phyloP scores from a whole-genome alignment of 2,113 vertebrate genomes.

The Azemiops feae region DNA sequence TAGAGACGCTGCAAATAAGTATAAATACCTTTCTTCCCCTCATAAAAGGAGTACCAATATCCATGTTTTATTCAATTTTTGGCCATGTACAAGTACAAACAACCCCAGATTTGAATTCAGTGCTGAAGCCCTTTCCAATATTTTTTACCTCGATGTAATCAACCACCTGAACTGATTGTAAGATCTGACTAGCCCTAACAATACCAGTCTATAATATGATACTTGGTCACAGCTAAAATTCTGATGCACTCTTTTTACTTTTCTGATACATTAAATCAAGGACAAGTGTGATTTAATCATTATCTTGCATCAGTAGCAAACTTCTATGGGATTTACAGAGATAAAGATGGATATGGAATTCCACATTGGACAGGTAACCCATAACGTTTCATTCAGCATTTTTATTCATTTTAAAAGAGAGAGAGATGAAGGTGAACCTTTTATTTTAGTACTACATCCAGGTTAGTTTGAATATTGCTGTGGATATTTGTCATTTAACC shows the following conservation, averaged over 20 bases:
- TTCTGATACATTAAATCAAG: neutral
- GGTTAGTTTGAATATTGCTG: neutral
- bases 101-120: neutral
- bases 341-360: neutral
- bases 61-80: neutral
- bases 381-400: neutral
- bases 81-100: neutral
- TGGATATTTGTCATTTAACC: neutral
- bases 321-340: neutral
- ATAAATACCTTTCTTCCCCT: neutral
- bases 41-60: neutral
- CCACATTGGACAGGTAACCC: neutral
- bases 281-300: neutral
- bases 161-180: no score
- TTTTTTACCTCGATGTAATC: neutral
- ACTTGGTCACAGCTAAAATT: neutral
- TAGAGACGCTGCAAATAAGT: neutral
- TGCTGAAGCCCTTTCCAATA: neutral
- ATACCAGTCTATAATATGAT: neutral
- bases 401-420: neutral
- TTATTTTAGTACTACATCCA: neutral
- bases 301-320: neutral
- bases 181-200: neutral
- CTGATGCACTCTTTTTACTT: neutral
- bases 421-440: neutral